Evolutionary conservation across 2,113 vertebrate species (phyloP), one percentile per base, ranked within the genome.

Genomic region (Syngnathus floridae): DNA sequence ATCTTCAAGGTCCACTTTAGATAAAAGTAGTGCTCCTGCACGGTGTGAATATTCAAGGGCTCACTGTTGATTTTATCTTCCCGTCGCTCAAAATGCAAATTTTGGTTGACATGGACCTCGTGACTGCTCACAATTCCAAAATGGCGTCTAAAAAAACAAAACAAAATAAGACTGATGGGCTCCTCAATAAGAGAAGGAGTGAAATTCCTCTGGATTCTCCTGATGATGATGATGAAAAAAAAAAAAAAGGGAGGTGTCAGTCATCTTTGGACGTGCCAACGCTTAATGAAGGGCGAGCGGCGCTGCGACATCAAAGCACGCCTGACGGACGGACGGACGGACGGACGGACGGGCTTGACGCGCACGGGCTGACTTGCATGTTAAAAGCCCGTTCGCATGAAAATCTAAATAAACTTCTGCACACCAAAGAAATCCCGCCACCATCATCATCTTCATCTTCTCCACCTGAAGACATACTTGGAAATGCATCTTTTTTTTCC

Each of bases 221-320:
- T 73, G 80, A 82, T 84, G 82, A 85, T 84, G 80, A 81, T 84
- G 84, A 79, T 14, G 14, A 16, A 19, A n/a, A 56, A 54, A 26
- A 52, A 22, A 26, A 35, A 26, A 6, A 56, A 38, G 17, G 37
- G 48, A 43, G 67, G 31, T 62, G 80, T 77, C 40, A 81, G 78
- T 87, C 83, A 81, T 88, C 69, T 80, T 71, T 73, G 65, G 72
- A 75, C 58, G 63, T 64, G 80, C 68, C 82, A 82, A 71, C 73
- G 76, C 74, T 74, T 86, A 87, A 87, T 84, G 87, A 87, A 77
- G 75, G 66, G 73, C 67, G 4, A 72, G 67, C 68, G 81, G 82
- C 75, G 69, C 83, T 79, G 80, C 78, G 77, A 87, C 84, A 84
- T 89, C 82, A 89, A 88, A 88, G 86, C 64, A 45, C 10, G 49